A percentile compares a stretch with the other conserved stretches of the same genome.
These are phyloP conservation scores for Amphiprion percula DNA, from an alignment of 2,113 vertebrate species.

Conservation along the genomic window DNA sequence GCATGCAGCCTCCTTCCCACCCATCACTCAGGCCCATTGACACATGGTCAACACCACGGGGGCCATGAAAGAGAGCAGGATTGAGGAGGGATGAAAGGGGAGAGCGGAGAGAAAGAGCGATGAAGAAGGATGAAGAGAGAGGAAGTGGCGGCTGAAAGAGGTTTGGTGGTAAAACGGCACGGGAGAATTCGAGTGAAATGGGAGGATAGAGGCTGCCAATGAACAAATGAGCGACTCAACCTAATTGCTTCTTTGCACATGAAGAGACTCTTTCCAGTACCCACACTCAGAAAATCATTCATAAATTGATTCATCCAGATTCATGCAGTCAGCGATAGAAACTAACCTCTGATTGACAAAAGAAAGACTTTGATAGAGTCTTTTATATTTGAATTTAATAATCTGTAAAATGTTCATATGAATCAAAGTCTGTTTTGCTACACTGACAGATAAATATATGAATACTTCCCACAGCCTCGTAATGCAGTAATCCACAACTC, in stretches of 20 bases:
- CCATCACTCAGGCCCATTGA: constrained; percentile 73
- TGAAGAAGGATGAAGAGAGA: constrained; percentile 62
- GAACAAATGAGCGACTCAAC: constrained; percentile 65
- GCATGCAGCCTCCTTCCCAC: constrained; percentile 54
- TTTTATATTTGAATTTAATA: constrained; percentile 26
- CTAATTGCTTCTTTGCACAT: constrained; percentile 75
- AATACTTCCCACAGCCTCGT: not conserved
- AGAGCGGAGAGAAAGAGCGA: constrained; percentile 56
- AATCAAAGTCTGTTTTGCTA: constrained; percentile 25
- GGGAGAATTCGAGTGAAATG: constrained; percentile 56
- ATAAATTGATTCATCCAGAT: constrained; percentile 60
- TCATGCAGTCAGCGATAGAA: constrained; percentile 31
- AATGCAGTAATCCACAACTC: constrained; percentile 4
- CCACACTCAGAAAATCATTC: constrained; percentile 67
- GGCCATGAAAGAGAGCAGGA: constrained; percentile 36
- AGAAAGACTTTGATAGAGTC: constrained; percentile 14
- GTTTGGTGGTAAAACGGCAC: constrained; percentile 63
- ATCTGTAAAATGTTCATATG: constrained; percentile 11
- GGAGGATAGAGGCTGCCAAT: constrained; percentile 60
- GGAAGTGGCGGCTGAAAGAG: constrained; percentile 64
- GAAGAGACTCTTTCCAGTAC: constrained; percentile 60
- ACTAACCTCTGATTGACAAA: constrained; percentile 43
- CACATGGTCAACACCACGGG: constrained; percentile 73
- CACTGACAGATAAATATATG: not conserved
- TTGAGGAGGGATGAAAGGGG: constrained; percentile 55